A percentile compares a stretch with the other conserved stretches of the same genome.
These are phyloP conservation scores for Anastatus disparis DNA, from an alignment of 1,140 invertebrate species.

Conservation along the genomic window DNA sequence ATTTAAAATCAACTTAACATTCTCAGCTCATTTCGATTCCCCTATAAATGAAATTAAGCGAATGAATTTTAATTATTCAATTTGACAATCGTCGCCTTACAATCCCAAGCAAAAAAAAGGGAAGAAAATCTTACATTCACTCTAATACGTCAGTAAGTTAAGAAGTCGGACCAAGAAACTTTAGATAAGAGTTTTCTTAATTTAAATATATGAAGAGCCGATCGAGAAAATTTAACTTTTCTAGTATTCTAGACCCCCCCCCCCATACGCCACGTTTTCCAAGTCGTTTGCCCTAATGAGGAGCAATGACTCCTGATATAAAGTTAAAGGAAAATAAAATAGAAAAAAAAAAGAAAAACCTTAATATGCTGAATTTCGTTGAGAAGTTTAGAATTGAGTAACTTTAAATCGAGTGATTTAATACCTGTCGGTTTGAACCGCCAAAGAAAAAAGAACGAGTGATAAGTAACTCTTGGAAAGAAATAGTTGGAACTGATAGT, in stretches of 20 bases:
- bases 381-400: background rate
- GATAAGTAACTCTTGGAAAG: background rate
- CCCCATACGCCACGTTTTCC: background rate
- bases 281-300: conserved; percentile 5
- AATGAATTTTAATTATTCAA: conserved; percentile 19
- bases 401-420: conserved; percentile 4
- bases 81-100: background rate
- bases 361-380: background rate
- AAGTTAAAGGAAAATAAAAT: too few species aligned
- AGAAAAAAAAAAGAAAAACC: background rate
- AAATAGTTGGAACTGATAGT: background rate
- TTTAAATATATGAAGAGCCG: conserved; percentile 33
- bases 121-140: too few species aligned
- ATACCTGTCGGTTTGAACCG: background rate
- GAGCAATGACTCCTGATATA: conserved; percentile 13
- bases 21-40: background rate
- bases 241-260: background rate
- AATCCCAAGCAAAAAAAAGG: too few species aligned
- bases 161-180: background rate
- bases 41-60: background rate
- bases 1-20: background rate
- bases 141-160: too few species aligned
- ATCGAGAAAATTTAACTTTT: conserved; percentile 16
- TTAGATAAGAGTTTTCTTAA: conserved; percentile 3
- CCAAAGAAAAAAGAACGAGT: background rate